phyloP scores from a whole-genome alignment of 2,888 invertebrate species.

The Brenthis daphne region DNA sequence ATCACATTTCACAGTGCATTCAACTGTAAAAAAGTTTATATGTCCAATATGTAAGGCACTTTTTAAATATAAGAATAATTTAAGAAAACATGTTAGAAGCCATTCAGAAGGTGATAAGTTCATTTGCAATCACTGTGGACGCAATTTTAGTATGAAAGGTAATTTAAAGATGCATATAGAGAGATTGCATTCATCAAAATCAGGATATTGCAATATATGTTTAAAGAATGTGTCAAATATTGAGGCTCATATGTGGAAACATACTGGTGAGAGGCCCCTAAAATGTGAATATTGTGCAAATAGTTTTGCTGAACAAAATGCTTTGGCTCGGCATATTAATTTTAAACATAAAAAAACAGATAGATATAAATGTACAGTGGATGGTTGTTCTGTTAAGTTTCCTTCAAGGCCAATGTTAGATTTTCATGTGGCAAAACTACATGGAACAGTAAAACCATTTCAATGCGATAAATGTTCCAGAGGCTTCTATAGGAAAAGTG shows the following conservation, averaged over 20 bases:
- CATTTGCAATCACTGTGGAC: constrained; percentile 67
- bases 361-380: constrained; percentile 59
- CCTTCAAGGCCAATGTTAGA: constrained; percentile 66
- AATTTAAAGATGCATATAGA: constrained; percentile 78
- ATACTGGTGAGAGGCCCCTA: constrained; percentile 74
- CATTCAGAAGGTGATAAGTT: constrained; percentile 59
- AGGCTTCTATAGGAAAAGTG: constrained; percentile 71
- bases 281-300: constrained; percentile 68
- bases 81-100: constrained; percentile 73
- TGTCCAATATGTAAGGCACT: constrained; percentile 69
- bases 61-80: constrained; percentile 76
- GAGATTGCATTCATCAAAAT: constrained; percentile 78
- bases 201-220: constrained; percentile 77
- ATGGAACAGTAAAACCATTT: constrained; percentile 60
- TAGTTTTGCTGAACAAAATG: constrained; percentile 60
- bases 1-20: constrained; percentile 59
- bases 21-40: constrained; percentile 56
- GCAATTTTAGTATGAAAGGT: constrained; percentile 72
- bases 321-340: constrained; percentile 65
- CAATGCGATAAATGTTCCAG: constrained; percentile 66
- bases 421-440: constrained; percentile 65
- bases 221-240: constrained; percentile 77
- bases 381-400: constrained; percentile 60
- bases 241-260: constrained; percentile 79
- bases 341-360: constrained; percentile 65